Evolutionary conservation across 2,113 vertebrate genomes (phyloP), one percentile per base, ranked within the genome.

Genomic region (Saccopteryx leptura): DNA sequence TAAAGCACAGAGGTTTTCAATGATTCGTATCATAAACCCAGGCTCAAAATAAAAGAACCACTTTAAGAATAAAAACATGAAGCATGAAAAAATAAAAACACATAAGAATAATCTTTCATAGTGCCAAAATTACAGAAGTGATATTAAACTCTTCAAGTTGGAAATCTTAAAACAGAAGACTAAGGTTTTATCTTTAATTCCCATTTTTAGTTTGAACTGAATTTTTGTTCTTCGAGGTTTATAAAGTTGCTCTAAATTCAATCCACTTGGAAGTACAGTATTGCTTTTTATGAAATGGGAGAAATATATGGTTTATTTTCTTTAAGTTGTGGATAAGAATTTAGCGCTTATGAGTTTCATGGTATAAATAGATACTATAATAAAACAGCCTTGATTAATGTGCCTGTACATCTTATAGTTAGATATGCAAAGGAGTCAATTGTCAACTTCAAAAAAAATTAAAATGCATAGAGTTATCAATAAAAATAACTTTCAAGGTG

Each of bases 61-160:
- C 24, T 91, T 96, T 92, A 93, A 88, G 26, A 96, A 92, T 84
- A 90, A 93, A 95, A 88, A n/a, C 60, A 96, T 91, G 78, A 96
- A 95, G 69, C 88, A 95, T n/a, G 79, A 95, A 93, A 93, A 95
- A 93, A 65, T 68, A 54, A 94, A 95, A 93, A 65, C 33, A 85
- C 1, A 66, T 71, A 91, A 91, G 83, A 93, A 82, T 84, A 91
- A 76, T 83, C 7, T 58, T 61, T 19, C 17, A 58, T 65, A 83
- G 58, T 78, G 69, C 76, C 91, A 85, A 85, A 82, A 84, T 89
- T 48, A 80, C 48, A 63, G 66, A 65, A 93, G 75, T 83, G 56
- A 69, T 84, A 56, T 72, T 90, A 95, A 92, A 71, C 13, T 79
- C 72, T 86, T 93, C 50, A 91, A 80, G 75, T 90, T 80, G 19